Evolutionary conservation across 2,888 invertebrate genomes (phyloP), one percentile per base, ranked within the genome.

Genomic region (Drosophila barbarae): DNA sequence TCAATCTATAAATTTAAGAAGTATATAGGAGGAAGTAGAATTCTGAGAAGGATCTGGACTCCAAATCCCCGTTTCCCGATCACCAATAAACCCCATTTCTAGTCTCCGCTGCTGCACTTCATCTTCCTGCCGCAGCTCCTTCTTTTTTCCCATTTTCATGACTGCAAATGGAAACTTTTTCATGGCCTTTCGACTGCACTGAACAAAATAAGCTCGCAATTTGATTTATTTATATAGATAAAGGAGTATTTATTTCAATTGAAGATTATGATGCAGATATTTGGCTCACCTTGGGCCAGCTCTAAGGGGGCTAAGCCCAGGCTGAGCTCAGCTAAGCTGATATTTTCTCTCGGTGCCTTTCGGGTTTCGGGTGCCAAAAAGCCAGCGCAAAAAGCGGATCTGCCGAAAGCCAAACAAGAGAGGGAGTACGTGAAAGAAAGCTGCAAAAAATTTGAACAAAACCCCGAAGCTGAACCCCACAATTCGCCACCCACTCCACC

Each of bases 341-440:
- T n/a, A 21, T 12, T 55, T 58, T 58, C n/a, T 23, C 30, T 0
- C 42, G 21, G 58, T 55, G 56, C 23, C 36, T n/a, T 2, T 1
- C 1, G 42, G 42, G 42, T 12, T 21, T 12, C n/a, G 23, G 13
- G 23, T 3, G 18, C 57, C 13, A n/a, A 36, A 36, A 57, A 47
- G 32, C 23, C 38, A 47, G 39, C 13, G 54, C 49, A 56, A 65
- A 57, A 60, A 60, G 53, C 66, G 52, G 36, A 65, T 66, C 57
- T 44, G 46, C 56, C 36, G 36, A 57, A 49, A 50, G 53, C 42
- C 66, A 8, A 30, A 47, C 51, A 64, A 66, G 12, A 4, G 26
- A 9, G 23, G 28, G 26, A 47, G 66, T 44, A 66, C 46, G 55
- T 50, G 55, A 41, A 55, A n/a, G 60, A 39, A 18, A 41, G 53